phyloP scores from a whole-genome alignment of 2,113 vertebrate species.

The Trichechus manatus region DNA sequence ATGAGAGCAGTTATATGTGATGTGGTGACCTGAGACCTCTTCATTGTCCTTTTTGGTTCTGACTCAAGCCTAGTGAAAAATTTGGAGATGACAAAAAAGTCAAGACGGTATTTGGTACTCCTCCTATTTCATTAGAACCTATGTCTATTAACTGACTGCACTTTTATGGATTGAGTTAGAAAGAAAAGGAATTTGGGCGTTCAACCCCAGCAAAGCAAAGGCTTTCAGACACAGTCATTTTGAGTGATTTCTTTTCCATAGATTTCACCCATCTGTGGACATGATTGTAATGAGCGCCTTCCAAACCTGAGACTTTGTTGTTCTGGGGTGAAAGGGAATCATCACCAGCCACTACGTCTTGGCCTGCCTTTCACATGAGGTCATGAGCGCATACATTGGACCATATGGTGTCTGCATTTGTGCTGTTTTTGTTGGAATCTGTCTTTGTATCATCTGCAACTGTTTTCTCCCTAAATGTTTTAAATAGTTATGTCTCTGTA shows the following conservation, averaged over 20 bases:
- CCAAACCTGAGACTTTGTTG: constrained; percentile 48
- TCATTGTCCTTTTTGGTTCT: background rate
- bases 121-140: background rate
- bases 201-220: constrained; percentile 7
- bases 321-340: constrained; percentile 73
- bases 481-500: constrained; percentile 84
- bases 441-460: constrained; percentile 83
- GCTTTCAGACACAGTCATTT: background rate
- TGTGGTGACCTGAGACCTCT: background rate
- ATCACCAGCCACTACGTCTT: constrained; percentile 62
- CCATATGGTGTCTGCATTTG: constrained; percentile 85
- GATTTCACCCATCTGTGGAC: constrained; percentile 59
- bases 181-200: constrained; percentile 5
- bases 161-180: background rate
- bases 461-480: constrained; percentile 89
- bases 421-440: constrained; percentile 85
- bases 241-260: constrained; percentile 26
- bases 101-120: background rate
- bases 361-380: constrained; percentile 80
- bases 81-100: background rate
- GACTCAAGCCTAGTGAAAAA: background rate
- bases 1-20: background rate
- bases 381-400: constrained; percentile 74
- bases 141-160: background rate
- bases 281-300: constrained; percentile 56